Percentiles rank a stretch among this genome's conserved stretches.
phyloP scores from a whole-genome alignment of 2,113 vertebrate genomes.

The Balaenoptera acutorostrata region DNA sequence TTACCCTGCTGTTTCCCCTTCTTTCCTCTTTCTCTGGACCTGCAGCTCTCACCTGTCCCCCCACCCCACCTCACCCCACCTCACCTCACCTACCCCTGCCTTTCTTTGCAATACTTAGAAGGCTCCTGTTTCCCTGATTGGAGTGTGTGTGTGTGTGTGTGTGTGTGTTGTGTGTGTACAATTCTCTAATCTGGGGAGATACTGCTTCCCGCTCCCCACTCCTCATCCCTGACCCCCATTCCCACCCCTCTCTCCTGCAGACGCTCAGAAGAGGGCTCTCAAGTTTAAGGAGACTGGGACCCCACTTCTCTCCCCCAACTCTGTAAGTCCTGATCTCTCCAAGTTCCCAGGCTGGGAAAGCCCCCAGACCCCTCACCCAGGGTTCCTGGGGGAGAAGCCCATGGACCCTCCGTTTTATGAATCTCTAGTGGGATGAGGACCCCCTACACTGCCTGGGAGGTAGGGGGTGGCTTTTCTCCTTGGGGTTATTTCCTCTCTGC shows the following conservation, averaged over 20 bases:
- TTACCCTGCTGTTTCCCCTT: conserved; percentile 27
- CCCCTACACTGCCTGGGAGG: conserved; percentile 5
- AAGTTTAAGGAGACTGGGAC: conserved; percentile 63
- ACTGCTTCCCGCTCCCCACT: background rate
- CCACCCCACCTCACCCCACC: background rate
- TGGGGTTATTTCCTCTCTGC: conserved; percentile 2
- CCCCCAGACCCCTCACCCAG: conserved; percentile 7
- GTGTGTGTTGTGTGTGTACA: background rate
- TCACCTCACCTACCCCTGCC: background rate
- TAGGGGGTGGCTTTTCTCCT: conserved; percentile 21
- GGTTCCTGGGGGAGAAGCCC: conserved; percentile 17
- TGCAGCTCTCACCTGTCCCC: conserved; percentile 38
- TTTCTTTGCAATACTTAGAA: conserved; percentile 18
- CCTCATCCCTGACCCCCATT: background rate
- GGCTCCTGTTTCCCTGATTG: background rate
- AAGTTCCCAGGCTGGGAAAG: conserved; percentile 44
- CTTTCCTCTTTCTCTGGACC: background rate
- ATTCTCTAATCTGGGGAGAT: conserved; percentile 2
- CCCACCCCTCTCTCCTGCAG: conserved; percentile 13
- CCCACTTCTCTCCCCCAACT: conserved; percentile 49
- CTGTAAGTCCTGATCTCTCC: conserved; percentile 45
- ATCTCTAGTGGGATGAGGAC: background rate
- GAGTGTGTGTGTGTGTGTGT: background rate
- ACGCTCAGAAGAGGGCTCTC: conserved; percentile 47
- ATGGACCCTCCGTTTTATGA: background rate